Base-by-base conservation (phyloP, 2,888 invertebrate species). In the Harpalus rubripes region DNA sequence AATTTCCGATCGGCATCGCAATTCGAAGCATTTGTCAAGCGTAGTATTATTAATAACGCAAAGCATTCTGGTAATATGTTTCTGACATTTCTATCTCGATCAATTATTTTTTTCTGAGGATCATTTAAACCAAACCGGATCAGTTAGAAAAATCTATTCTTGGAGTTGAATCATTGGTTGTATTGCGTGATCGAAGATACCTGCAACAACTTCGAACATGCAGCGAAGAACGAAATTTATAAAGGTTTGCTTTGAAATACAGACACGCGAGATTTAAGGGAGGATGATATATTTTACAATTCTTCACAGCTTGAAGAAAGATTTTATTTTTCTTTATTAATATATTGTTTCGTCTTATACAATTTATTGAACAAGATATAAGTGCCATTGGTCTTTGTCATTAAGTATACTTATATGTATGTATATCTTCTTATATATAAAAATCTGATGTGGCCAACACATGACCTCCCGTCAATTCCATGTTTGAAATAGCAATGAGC, bases 61-160 rank as follows among this genome's bases (percentile, higher is more conserved):
- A 39, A 63, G 52, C 68, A 44, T 56, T 44, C 63, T 68, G 52
- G 81, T 72, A 82, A 65, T 82, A 72, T 56, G 82, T 72, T 68
- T 72, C 72, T 82, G 82, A 82, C 82, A 72, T 82, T 32, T 82
- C 76, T 74, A 72, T 83, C 61, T 58, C 41, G 59, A 74, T 83
- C 83, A 59, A 58, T 74, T 76, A 39, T 83, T 83, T 83, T 83
- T 74, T 83, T 15, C 59, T 61, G 41, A 16, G 39, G 83, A 83
- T 83, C 83, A 83, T 61, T 83, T 83, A 83, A 68, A 74, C 18
- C 41, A 72, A 83, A 83, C 83, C 83, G 83, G 83, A 83, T 74
- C 82, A 82, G 68, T 68, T 68, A 68, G 68, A 68, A 26, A 63
- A 39, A 58, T 79, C 82, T 82, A 82, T 82, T 72, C 82, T 68